A percentile compares a stretch with the other conserved stretches of the same genome.
These are phyloP conservation scores for Rhinoptilus africanus DNA, from an alignment of 2,113 vertebrate genomes.

Conservation along the genomic window DNA sequence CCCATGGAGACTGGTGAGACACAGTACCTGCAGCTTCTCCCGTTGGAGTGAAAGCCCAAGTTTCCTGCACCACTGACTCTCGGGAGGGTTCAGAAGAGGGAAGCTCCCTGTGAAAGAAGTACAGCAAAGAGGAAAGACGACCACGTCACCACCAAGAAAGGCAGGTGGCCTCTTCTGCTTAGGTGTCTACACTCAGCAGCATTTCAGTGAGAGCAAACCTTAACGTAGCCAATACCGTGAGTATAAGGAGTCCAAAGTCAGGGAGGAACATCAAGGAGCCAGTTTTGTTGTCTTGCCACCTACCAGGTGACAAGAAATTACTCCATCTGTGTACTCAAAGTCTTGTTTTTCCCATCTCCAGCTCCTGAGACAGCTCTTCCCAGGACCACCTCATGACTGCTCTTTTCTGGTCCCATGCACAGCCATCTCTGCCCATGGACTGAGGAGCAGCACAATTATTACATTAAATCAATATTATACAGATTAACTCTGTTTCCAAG, in stretches of 20 bases:
- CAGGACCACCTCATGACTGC: neutral
- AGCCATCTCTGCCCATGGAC: neutral
- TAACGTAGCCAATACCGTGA: neutral
- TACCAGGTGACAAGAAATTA: neutral
- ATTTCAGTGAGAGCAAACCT: neutral
- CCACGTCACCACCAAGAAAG: neutral
- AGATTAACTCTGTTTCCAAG: neutral
- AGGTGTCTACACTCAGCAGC: neutral
- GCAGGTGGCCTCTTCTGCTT: neutral
- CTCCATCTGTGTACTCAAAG: neutral
- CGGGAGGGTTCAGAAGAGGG: neutral
- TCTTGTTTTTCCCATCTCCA: neutral
- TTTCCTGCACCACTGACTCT: neutral
- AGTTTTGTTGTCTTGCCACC: neutral
- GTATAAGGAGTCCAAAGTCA: neutral
- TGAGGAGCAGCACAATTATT: neutral
- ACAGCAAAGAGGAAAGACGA: neutral
- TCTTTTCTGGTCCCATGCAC: neutral
- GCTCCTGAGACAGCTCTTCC: neutral
- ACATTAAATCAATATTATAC: neutral
- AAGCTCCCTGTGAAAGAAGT: neutral
- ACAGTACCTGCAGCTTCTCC: neutral
- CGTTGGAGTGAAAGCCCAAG: neutral
- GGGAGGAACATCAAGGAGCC: neutral
- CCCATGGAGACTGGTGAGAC: rapidly evolving